Percentiles rank a stretch among this genome's conserved stretches.
These are phyloP conservation scores for Rhodophaea formosa DNA, from an alignment of 2,888 invertebrate species.

Conservation along the genomic window DNA sequence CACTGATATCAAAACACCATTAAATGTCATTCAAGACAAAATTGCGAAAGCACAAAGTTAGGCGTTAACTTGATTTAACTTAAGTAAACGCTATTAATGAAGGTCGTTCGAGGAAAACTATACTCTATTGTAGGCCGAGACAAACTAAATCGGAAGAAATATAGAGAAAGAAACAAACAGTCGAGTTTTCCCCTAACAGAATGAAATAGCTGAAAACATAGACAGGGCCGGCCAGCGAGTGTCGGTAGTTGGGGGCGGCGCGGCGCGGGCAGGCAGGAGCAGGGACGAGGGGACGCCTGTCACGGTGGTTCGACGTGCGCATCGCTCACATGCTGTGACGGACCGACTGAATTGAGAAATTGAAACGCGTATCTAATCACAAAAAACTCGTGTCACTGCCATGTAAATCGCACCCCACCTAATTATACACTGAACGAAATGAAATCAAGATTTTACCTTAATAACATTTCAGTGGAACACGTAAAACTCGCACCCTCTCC, in stretches of 20 bases:
- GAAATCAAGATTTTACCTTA: slow-evolving; percentile 42
- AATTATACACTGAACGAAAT: slow-evolving; percentile 37
- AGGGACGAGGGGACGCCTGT: slow-evolving; percentile 41
- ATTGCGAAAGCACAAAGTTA: neutral
- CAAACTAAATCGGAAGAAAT: slow-evolving; percentile 19
- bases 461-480: slow-evolving; percentile 45
- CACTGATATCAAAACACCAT: slow-evolving; percentile 4
- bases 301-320: slow-evolving; percentile 55
- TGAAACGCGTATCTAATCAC: slow-evolving; percentile 64
- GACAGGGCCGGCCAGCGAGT: slow-evolving; percentile 13
- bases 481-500: slow-evolving; percentile 44
- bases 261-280: slow-evolving; percentile 17
- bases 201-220: slow-evolving; percentile 4
- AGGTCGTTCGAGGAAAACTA: slow-evolving; percentile 14
- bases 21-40: neutral
- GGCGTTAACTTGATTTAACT: slow-evolving; percentile 1
- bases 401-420: slow-evolving; percentile 37
- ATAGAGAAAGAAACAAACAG: slow-evolving; percentile 13
- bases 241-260: neutral
- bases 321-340: slow-evolving; percentile 72
- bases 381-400: slow-evolving; percentile 44
- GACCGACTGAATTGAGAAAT: slow-evolving; percentile 76
- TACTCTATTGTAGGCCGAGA: slow-evolving; percentile 2
- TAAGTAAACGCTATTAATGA: slow-evolving; percentile 8
- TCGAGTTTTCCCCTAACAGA: slow-evolving; percentile 10